Evolutionary conservation across 2,888 invertebrate species (phyloP), one percentile per base, ranked within the genome.

Genomic region (Lasioglossum oenotherae): DNA sequence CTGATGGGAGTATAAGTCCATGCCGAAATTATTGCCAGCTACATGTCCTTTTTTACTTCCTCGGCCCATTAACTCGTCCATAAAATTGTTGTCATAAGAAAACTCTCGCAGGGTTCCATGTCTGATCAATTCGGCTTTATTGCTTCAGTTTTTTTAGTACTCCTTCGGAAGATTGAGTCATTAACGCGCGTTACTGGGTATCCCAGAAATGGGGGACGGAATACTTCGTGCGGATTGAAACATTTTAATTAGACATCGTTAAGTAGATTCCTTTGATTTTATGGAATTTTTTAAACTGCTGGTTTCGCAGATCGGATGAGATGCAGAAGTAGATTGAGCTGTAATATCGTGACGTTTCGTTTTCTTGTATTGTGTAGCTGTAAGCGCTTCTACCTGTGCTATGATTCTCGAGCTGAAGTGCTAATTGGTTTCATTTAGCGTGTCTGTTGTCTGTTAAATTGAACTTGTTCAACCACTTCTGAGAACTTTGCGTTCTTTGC

Each of bases 121-220:
- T 60, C 46, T 31, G 16, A 27, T 6, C 35, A 19, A 41, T 69
- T 38, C 41, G 38, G 53, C 19, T 53, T 78, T 69, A 78, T 67
- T 46, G 38, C 35, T 38, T 71, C 64, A 64, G 27, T 72, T 72
- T 57, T 72, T 72, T 57, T 78, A 71, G 71, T 19, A 46, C 19
- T 8, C 27, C 49, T 19, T 31, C 19, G 8, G 23, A 38, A 12
- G 71, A 78, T 78, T 71, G 78, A 71, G 38, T 78, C 71, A 71
- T 78, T 57, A 71, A n/a, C 41, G 44, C 23, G 5, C 4, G 44
- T 19, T 53, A 19, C 16, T 16, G 23, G n/a, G 53, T 53, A n/a
- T 53, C 53, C 23, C 23, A 53, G 8, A 23, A 23, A 53, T 10
- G 3, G 23, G 23, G n/a, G 53, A n/a, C 53, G 53, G 53, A 53